Evolutionary conservation across 1,140 invertebrate species (phyloP).

Genomic region (Drosophila pachea): DNA sequence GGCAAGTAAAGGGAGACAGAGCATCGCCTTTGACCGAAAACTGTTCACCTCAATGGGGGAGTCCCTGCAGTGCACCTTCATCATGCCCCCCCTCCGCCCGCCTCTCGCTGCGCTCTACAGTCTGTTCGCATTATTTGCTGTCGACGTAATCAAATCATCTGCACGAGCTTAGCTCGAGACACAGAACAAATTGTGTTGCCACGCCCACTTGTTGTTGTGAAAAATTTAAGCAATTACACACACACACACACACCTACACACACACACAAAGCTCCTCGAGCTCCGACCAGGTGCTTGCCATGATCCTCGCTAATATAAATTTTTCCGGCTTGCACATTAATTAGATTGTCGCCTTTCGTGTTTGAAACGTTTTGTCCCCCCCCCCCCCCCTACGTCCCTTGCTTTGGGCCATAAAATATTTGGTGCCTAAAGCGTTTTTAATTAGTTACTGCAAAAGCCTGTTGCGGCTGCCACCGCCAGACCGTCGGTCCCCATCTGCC

Average conservation of each 20-base stretch:
- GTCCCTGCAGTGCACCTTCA: neutral
- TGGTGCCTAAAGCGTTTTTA: slow-evolving; percentile 69
- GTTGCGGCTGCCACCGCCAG: slow-evolving; percentile 15
- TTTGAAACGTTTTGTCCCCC: slow-evolving; percentile 29
- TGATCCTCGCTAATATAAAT: slow-evolving; percentile 48
- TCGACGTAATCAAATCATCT: slow-evolving; percentile 66
- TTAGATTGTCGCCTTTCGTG: slow-evolving; percentile 48
- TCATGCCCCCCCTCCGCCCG: neutral
- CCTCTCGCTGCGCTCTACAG: neutral
- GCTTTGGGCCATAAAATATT: slow-evolving; percentile 43
- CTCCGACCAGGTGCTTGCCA: slow-evolving; percentile 11
- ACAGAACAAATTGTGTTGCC: slow-evolving; percentile 51
- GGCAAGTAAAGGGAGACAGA: slow-evolving; percentile 9
- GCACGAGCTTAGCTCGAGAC: slow-evolving; percentile 23
- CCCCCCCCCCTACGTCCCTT: slow-evolving; percentile 5
- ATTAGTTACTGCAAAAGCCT: slow-evolving; percentile 65
- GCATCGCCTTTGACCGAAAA: neutral
- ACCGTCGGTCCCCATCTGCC: neutral
- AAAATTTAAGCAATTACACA: slow-evolving; percentile 63
- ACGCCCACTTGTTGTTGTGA: slow-evolving; percentile 59
- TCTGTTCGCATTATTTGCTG: slow-evolving; percentile 39
- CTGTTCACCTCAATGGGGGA: slow-evolving; percentile 12
- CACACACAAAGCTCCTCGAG: neutral
- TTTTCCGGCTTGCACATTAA: slow-evolving; percentile 50
- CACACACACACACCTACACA: neutral